Evolutionary conservation across 2,113 vertebrate genomes (phyloP).

Genomic region (Odobenus rosmarus): DNA sequence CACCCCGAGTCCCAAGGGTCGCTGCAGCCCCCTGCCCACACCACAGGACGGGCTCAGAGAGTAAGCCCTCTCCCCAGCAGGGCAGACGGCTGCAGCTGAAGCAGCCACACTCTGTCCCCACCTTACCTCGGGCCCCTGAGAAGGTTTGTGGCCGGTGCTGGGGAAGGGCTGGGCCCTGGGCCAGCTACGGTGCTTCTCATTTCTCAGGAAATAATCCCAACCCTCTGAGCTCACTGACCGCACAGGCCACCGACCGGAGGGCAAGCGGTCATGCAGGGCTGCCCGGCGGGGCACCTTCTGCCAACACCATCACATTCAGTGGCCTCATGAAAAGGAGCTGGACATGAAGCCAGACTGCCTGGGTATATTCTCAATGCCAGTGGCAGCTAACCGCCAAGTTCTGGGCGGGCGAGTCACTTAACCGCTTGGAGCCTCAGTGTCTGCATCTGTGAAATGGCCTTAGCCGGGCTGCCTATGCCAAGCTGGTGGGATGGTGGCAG

Average conservation of each 20-base stretch:
- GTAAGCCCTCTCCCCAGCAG: background rate
- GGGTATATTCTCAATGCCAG: background rate
- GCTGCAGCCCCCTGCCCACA: background rate
- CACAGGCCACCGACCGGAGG: background rate
- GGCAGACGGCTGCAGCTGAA: background rate
- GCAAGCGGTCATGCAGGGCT: background rate
- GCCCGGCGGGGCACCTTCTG: background rate
- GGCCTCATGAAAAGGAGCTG: background rate
- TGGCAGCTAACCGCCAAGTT: background rate
- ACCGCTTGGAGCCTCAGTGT: background rate
- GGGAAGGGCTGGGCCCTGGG: background rate
- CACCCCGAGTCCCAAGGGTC: background rate
- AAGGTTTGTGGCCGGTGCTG: background rate
- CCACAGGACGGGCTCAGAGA: background rate
- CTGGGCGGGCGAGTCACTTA: background rate
- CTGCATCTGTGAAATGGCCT: background rate
- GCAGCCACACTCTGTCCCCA: background rate
- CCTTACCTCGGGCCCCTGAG: background rate
- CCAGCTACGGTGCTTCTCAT: background rate
- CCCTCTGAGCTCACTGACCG: background rate
- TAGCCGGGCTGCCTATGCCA: background rate
- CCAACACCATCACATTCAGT: background rate
- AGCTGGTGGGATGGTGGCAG: background rate
- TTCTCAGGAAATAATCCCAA: slow-evolving; percentile 41
- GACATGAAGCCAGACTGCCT: background rate